These are phyloP conservation scores for Scaptomyza montana DNA, from an alignment of 1,140 invertebrate genomes.

Conservation along the genomic window DNA sequence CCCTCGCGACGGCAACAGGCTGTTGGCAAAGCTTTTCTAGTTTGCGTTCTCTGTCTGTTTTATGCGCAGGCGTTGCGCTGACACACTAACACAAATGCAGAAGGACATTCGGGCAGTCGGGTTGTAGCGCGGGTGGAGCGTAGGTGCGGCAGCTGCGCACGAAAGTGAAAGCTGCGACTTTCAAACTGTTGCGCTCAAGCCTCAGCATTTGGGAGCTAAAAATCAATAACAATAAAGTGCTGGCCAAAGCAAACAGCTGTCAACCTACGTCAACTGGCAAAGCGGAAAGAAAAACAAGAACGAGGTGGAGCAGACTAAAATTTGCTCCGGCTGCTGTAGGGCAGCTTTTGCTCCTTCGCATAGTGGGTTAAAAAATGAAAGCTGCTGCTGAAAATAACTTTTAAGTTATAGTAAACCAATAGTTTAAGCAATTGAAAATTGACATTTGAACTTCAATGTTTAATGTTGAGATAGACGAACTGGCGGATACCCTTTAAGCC, in stretches of 20 bases:
- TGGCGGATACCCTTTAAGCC: no score
- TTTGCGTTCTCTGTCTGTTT: not conserved
- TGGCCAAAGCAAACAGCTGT: slow-evolving; percentile 71
- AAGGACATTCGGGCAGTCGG: slow-evolving; percentile 48
- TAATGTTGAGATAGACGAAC: no score
- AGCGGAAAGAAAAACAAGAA: not conserved
- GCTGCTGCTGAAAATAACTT: not conserved
- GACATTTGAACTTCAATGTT: slow-evolving; percentile 59
- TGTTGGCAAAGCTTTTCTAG: slow-evolving; percentile 52
- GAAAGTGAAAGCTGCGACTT: slow-evolving; percentile 80
- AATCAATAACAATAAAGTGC: slow-evolving; percentile 71
- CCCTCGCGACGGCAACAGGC: slow-evolving; percentile 65
- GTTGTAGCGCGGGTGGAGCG: not conserved
- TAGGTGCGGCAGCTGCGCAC: slow-evolving; percentile 36
- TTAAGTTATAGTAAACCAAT: no score
- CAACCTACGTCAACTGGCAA: slow-evolving; percentile 71
- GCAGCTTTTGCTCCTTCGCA: slow-evolving; percentile 30
- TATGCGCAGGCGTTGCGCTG: slow-evolving; percentile 62
- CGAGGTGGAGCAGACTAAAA: not conserved
- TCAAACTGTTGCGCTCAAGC: slow-evolving; percentile 73
- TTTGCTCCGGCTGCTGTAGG: slow-evolving; percentile 17
- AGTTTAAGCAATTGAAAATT: slow-evolving; percentile 38
- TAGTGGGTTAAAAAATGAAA: slow-evolving; percentile 1
- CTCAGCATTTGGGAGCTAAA: slow-evolving; percentile 44
- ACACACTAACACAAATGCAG: slow-evolving; percentile 76